A percentile compares a stretch with the other conserved stretches of the same genome.
Evolutionary conservation across 2,113 vertebrate genomes (phyloP).

Genomic region (Oncorhynchus masou): DNA sequence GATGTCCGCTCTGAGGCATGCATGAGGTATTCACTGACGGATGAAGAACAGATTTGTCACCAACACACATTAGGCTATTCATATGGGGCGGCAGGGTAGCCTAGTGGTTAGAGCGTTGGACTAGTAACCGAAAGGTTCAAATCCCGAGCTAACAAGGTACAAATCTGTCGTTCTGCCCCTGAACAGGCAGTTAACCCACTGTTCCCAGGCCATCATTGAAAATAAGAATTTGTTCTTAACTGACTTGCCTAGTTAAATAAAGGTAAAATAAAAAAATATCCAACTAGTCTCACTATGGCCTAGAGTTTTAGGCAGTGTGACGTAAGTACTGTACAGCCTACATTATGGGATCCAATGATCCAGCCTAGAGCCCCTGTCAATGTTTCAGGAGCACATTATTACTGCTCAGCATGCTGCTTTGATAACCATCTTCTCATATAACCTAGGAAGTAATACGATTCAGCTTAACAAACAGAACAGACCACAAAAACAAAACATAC

Average conservation of each 20-base stretch:
- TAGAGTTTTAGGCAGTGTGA: not conserved
- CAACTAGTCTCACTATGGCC: not conserved
- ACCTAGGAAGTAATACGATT: no score
- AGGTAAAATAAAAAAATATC: not conserved
- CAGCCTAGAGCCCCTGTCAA: not conserved
- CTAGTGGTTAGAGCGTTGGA: no score
- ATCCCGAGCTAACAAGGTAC: no score
- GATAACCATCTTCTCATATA: not conserved
- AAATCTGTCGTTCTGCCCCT: no score
- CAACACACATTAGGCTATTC: not conserved
- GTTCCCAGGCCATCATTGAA: no score
- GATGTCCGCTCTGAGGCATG: slow-evolving; percentile 5
- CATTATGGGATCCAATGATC: not conserved
- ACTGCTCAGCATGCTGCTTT: not conserved
- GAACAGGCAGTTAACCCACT: no score
- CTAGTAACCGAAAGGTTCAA: no score
- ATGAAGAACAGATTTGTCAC: not conserved
- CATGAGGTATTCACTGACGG: not conserved
- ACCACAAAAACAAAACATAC: no score
- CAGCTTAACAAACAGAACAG: no score
- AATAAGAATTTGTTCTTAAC: no score
- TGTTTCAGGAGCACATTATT: not conserved
- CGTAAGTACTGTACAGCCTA: not conserved
- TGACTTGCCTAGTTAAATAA: no score
- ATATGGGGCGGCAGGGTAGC: not conserved